Evolutionary conservation across 1,140 invertebrate species (phyloP).

Genomic region (Asobara japonica): DNA sequence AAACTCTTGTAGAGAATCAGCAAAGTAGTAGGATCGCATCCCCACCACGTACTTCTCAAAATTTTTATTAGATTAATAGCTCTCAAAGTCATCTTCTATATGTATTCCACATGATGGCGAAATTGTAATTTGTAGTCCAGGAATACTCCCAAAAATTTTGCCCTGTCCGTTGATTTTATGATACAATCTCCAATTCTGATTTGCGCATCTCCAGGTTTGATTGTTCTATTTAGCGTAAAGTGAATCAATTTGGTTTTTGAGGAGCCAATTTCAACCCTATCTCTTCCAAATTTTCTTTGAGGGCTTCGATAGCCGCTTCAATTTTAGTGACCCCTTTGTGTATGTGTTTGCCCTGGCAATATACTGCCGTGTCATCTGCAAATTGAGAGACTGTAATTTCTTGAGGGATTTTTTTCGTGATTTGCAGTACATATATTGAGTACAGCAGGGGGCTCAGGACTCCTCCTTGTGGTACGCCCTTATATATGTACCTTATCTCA

Average conservation of each 20-base stretch:
- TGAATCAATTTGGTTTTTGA: constrained; percentile 21
- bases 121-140: constrained; percentile 26
- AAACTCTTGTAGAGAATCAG: constrained; percentile 35
- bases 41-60: constrained; percentile 42
- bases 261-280: constrained; percentile 29
- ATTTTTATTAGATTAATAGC: constrained; percentile 27
- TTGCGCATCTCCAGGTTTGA: too few relatives aligned
- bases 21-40: constrained; percentile 32
- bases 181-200: not conserved
- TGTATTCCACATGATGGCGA: not conserved
- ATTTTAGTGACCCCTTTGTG: not conserved
- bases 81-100: constrained; percentile 4
- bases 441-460: constrained; percentile 22
- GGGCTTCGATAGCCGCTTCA: constrained; percentile 11
- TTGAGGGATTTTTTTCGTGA: not conserved
- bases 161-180: constrained; percentile 14
- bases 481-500: constrained; percentile 1
- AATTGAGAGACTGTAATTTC: constrained; percentile 25
- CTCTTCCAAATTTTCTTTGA: constrained; percentile 3
- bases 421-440: not conserved
- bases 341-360: not conserved
- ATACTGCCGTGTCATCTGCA: constrained; percentile 29
- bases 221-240: constrained; percentile 28
- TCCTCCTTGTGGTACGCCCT: constrained; percentile 36
- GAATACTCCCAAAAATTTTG: constrained; percentile 36